Conservation (phyloP, 2,113 vertebrate species). For the Sphaerodactylus townsendi region DNA sequence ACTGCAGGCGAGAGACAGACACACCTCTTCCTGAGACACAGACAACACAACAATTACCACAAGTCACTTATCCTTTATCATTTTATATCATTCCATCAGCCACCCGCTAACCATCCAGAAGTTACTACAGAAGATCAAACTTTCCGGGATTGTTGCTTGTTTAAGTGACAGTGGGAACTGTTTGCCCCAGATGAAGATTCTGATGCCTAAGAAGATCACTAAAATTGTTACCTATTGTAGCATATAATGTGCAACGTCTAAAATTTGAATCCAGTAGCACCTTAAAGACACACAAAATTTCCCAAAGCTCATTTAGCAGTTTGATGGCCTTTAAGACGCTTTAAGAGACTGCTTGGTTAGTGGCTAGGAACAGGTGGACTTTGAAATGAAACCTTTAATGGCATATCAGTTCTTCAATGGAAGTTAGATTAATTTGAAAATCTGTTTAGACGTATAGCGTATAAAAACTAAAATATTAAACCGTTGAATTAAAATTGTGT, state of each 20-base stretch:
- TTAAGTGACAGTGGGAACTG: background rate
- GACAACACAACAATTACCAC: conserved; percentile 76
- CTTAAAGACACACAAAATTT: no score
- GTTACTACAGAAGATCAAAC: conserved; percentile 7
- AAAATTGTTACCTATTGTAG: background rate
- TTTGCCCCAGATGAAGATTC: background rate
- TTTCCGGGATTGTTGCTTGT: conserved; percentile 40
- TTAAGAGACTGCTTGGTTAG: no score
- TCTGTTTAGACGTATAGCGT: no score
- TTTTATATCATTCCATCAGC: conserved; percentile 63
- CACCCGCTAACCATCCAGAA: conserved; percentile 60
- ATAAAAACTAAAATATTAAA: no score
- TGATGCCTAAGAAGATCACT: background rate
- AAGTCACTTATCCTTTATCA: conserved; percentile 65
- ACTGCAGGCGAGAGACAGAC: conserved; percentile 76
- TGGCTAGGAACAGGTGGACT: no score
- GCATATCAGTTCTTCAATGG: no score
- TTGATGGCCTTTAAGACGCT: no score
- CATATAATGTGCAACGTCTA: background rate
- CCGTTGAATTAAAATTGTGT: no score
- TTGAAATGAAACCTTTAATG: no score
- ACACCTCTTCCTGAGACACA: conserved; percentile 76
- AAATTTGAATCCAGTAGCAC: no score
- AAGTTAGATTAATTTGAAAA: no score
- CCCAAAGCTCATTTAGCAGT: no score